Base-by-base conservation (phyloP, 2,888 invertebrate species). In the Protodeltote pygarga region DNA sequence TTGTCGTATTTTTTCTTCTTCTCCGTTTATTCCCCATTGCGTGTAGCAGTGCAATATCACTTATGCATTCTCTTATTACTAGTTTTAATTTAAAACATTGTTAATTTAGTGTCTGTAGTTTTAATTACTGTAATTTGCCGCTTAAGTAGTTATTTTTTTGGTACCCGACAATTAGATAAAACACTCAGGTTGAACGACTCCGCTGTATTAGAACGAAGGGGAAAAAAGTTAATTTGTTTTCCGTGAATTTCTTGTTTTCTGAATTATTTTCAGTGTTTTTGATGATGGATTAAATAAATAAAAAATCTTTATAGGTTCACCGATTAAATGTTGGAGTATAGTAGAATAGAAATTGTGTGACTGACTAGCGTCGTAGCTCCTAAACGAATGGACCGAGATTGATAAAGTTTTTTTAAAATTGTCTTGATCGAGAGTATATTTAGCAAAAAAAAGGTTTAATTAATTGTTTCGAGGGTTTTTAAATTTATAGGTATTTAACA, bases 121-220 rank as follows among this genome's bases (percentile, higher is more conserved):
- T 66, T 72, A 72, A 76, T 76, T 67, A 65, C 50, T 19, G 49
- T 54, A 58, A 65, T 50, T 65, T 51, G 17, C 37, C 21, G 37
- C 53, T 42, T 31, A 52, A 52, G 49, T 55, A 47, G 28, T 38
- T 57, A 28, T 50, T n/a, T 61, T 66, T 71, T 66, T 58, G 64
- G 49, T 47, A 40, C 59, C 48, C 47, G 27, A 50, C 51, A 61
- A 61, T 68, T 68, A 57, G 48, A 50, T 57, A 58, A 41, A 57
- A 53, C 40, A 50, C 14, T 23, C 40, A 31, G 51, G 53, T 54
- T 68, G 45, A 62, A 59, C 51, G 55, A 61, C 60, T 57, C 39
- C 20, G 24, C 20, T 42, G 53, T 27, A 19, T 29, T 44, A 17
- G 24, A 45, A 41, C 14, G 28, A 21, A 10, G 14, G 5, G 24